Conservation (phyloP, 2,888 invertebrate species). For the Cephus pulcher region DNA sequence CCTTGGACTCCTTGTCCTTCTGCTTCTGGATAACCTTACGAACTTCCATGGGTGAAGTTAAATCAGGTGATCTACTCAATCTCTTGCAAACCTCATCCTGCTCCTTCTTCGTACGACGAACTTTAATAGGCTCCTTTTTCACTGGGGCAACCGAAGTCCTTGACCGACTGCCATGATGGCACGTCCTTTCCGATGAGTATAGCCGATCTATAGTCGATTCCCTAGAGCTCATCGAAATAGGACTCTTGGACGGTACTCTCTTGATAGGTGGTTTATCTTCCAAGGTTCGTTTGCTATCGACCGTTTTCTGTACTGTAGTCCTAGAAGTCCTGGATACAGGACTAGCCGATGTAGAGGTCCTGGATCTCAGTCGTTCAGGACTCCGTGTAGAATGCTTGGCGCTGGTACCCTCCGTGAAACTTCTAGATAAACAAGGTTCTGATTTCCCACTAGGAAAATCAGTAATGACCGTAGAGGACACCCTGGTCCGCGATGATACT, state of each 20-base stretch:
- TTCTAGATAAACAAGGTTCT: conserved; percentile 34
- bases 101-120: conserved; percentile 47
- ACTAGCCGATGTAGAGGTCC: conserved; percentile 34
- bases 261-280: conserved; percentile 34
- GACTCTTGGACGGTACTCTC: conserved; percentile 26
- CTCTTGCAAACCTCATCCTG: conserved; percentile 48
- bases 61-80: conserved; percentile 68
- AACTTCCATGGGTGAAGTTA: conserved; percentile 73
- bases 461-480: conserved; percentile 15
- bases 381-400: conserved; percentile 21
- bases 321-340: conserved; percentile 29
- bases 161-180: conserved; percentile 17
- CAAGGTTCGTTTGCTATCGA: conserved; percentile 18
- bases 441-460: conserved; percentile 37
- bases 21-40: conserved; percentile 56
- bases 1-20: conserved; percentile 36
- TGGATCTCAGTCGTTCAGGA: conserved; percentile 26
- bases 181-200: conserved; percentile 19
- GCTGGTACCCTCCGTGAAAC: conserved; percentile 2
- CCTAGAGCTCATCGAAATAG: conserved; percentile 25
- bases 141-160: conserved; percentile 21
- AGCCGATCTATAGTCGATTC: conserved; percentile 22
- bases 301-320: not conserved
- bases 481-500: conserved; percentile 22
- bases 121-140: conserved; percentile 30